phyloP scores from a whole-genome alignment of 2,797 vertebrate species.

The Pristis pectinata region DNA sequence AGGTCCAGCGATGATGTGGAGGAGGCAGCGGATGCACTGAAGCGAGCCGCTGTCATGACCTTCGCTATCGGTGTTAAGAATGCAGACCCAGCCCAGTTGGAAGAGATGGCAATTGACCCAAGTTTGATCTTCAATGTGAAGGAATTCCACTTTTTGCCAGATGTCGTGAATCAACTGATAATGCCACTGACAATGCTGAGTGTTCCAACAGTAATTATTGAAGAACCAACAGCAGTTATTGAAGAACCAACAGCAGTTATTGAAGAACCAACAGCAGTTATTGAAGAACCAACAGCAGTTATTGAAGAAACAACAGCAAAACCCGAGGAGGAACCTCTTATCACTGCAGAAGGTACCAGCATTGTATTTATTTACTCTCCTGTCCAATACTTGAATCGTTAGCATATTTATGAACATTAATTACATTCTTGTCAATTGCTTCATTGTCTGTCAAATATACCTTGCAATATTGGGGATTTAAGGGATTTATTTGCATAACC shows the following conservation, averaged over 20 bases:
- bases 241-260: too few relatives aligned
- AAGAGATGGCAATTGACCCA: slow-evolving; percentile 34
- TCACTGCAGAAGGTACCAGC: background rate
- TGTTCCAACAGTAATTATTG: background rate
- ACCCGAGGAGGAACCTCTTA: background rate
- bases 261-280: background rate
- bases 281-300: background rate
- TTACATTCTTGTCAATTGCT: background rate
- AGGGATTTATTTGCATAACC: too few relatives aligned
- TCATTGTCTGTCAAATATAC: background rate
- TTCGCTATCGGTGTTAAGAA: slow-evolving; percentile 6
- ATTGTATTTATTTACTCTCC: background rate
- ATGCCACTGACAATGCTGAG: background rate
- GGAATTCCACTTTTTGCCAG: background rate
- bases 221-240: background rate
- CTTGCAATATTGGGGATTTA: too few relatives aligned
- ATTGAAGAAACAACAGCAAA: background rate
- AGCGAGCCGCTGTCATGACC: slow-evolving; percentile 21
- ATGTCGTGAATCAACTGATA: background rate
- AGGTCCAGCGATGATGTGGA: slow-evolving; percentile 26
- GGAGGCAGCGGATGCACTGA: background rate
- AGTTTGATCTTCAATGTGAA: slow-evolving; percentile 10
- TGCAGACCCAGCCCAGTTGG: background rate
- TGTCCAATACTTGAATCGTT: background rate
- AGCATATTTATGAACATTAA: background rate